Percentiles rank a stretch among this genome's conserved stretches.
These are phyloP conservation scores for Lobophora halterata DNA, from an alignment of 2,888 invertebrate species.

Conservation along the genomic window DNA sequence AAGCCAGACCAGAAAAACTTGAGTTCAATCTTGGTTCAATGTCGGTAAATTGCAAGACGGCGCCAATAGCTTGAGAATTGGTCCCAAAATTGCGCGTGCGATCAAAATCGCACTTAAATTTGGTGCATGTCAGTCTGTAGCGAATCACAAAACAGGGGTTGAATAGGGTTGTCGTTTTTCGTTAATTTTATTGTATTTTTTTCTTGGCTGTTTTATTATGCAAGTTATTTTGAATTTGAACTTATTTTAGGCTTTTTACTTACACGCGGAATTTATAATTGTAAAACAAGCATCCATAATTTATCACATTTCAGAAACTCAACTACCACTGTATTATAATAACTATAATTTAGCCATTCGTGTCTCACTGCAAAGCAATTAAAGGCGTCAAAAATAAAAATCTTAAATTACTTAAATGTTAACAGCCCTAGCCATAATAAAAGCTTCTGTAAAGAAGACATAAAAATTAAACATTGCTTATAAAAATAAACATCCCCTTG, in stretches of 20 bases:
- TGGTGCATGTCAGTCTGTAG: conserved; percentile 42
- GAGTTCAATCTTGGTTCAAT: conserved; percentile 26
- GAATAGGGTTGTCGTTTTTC: conserved; percentile 21
- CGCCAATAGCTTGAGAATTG: conserved; percentile 18
- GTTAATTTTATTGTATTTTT: no score
- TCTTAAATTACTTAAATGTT: conserved; percentile 1
- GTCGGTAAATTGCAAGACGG: conserved; percentile 37
- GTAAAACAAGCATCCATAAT: no score
- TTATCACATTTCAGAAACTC: no score
- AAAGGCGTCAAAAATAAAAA: no score
- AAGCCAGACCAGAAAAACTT: conserved; percentile 16
- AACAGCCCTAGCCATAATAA: conserved; percentile 15
- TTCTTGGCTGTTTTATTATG: no score
- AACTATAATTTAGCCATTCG: no score
- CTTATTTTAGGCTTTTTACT: no score
- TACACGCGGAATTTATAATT: no score
- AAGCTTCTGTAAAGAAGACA: conserved; percentile 9
- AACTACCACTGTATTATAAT: no score
- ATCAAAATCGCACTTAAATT: conserved; percentile 56
- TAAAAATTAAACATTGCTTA: conserved; percentile 26
- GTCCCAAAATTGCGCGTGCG: conserved; percentile 34
- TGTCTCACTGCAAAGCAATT: no score
- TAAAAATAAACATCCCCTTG: conserved; percentile 18
- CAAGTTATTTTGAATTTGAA: no score
- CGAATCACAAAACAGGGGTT: conserved; percentile 20